Conservation (phyloP, 1,140 invertebrate species). For the Nixonia krombeini region DNA sequence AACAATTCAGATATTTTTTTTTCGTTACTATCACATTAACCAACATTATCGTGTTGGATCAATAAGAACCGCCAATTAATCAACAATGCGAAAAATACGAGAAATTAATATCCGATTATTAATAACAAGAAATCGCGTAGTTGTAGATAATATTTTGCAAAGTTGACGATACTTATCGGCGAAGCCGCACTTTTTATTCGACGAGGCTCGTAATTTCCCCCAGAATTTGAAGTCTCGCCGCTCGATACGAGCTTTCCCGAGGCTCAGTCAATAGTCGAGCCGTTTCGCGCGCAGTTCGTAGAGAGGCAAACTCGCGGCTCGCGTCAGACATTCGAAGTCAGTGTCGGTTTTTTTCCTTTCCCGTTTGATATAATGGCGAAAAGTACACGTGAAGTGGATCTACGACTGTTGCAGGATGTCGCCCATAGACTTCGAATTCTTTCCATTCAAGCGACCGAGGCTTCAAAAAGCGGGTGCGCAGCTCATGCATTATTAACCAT, state of each 20-base stretch:
- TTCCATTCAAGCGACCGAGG: slow-evolving; percentile 66
- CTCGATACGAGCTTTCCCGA: slow-evolving; percentile 36
- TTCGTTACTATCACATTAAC: too few relatives aligned
- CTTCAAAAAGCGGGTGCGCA: slow-evolving; percentile 65
- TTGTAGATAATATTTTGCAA: slow-evolving; percentile 12
- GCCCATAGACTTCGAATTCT: slow-evolving; percentile 79
- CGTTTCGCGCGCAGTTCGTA: slow-evolving; percentile 47
- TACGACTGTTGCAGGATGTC: slow-evolving; percentile 75
- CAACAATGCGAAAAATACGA: too few relatives aligned
- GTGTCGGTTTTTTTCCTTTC: slow-evolving; percentile 20
- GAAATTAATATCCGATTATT: too few relatives aligned
- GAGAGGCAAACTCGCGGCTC: slow-evolving; percentile 37
- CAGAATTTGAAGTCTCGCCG: slow-evolving; percentile 44
- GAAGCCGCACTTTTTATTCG: slow-evolving; percentile 36
- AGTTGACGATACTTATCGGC: slow-evolving; percentile 30
- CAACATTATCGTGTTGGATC: too few relatives aligned
- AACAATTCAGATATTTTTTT: too few relatives aligned
- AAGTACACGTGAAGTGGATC: slow-evolving; percentile 57
- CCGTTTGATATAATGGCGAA: slow-evolving; percentile 19
- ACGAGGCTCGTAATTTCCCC: slow-evolving; percentile 44
- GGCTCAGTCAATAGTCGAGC: slow-evolving; percentile 45
- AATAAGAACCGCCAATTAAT: too few relatives aligned
- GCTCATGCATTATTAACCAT: slow-evolving; percentile 3
- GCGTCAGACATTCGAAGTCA: slow-evolving; percentile 32
- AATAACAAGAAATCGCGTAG: background rate